Evolutionary conservation across 2,113 vertebrate genomes (phyloP).

Genomic region (Triplophysa tibetana): DNA sequence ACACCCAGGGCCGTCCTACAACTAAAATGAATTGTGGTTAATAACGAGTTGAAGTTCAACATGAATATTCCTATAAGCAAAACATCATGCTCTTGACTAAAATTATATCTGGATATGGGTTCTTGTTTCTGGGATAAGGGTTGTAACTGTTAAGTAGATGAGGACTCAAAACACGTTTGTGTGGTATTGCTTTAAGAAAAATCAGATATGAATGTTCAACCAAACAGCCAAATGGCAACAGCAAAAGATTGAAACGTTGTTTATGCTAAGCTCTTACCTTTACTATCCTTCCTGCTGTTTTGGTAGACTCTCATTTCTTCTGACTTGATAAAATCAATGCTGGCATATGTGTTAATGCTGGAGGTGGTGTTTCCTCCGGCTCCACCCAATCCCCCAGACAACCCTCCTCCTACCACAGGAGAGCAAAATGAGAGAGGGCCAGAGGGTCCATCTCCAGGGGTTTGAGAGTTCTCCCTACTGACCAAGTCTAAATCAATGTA

Average conservation of each 20-base stretch:
- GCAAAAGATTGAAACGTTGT: neutral
- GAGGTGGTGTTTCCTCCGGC: constrained; percentile 55
- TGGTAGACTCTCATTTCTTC: constrained; percentile 69
- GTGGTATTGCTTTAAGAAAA: neutral
- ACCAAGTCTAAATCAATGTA: constrained; percentile 83
- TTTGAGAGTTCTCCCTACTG: constrained; percentile 69
- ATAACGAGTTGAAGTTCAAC: neutral
- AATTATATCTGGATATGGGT: neutral
- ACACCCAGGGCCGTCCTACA: constrained; percentile 8
- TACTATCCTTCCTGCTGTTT: constrained; percentile 66
- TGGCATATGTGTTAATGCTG: constrained; percentile 75
- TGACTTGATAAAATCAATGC: constrained; percentile 82
- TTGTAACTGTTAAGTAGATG: neutral
- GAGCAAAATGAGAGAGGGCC: constrained; percentile 60
- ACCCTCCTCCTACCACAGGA: constrained; percentile 46
- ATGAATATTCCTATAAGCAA: neutral
- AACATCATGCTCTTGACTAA: neutral
- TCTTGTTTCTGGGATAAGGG: neutral
- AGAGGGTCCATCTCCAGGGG: constrained; percentile 66
- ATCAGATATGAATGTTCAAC: neutral
- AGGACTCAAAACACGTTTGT: no score
- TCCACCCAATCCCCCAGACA: constrained; percentile 51
- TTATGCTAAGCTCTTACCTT: constrained; percentile 65
- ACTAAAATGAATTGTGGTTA: constrained; percentile 16
- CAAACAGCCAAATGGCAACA: neutral